Base-by-base conservation (phyloP, 1,140 invertebrate genomes). In the Oryctes rhinoceros region DNA sequence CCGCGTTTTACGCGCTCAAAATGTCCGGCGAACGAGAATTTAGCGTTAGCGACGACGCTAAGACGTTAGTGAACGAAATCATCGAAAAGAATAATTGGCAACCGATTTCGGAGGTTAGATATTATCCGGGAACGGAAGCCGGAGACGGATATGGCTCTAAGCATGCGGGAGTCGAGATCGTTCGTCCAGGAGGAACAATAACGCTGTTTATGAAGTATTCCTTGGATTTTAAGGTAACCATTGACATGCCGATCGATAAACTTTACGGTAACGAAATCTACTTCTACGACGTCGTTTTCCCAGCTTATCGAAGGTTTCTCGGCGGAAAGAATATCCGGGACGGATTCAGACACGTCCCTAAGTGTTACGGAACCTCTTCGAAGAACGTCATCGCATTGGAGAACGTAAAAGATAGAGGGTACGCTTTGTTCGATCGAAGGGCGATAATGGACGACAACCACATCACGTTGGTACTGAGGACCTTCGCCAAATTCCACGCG, bases 401-500 rank as follows among this genome's bases (percentile, higher is more conserved):
- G 83, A 91, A 92, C 85, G 82, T 92, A 11, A 84, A 86, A 62
- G 62, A 81, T 0, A 59, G 80, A 13, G 88, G 88, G 0, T 92
- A 87, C 80, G 47, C 48, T 15, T 86, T 92, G 80, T 86, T 88
- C 59, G 86, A 91, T 81, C 87, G 89, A 75, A 87, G 87, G 6
- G 81, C 83, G 15, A 83, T 88, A 4, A 81, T 91, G 4, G 85
- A 88, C 4, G 75, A 87, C 20, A 86, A 89, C 0, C 88, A 90
- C 80, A 83, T 90, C 4, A 84, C 82, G 11, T 67, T 89, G 1
- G 86, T 89, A 0, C 85, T 92, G 20, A 85, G 87, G 79, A 87
- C 86, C 18, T 88, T 91, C 82, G 91, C 88, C 7, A 88, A 87
- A 75, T 87, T 90, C n/a, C 91, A 92, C 84, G 90, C 90, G 0